Evolutionary conservation across 1,140 invertebrate species (phyloP).

Genomic region (Mizuhopecten yessoensis): DNA sequence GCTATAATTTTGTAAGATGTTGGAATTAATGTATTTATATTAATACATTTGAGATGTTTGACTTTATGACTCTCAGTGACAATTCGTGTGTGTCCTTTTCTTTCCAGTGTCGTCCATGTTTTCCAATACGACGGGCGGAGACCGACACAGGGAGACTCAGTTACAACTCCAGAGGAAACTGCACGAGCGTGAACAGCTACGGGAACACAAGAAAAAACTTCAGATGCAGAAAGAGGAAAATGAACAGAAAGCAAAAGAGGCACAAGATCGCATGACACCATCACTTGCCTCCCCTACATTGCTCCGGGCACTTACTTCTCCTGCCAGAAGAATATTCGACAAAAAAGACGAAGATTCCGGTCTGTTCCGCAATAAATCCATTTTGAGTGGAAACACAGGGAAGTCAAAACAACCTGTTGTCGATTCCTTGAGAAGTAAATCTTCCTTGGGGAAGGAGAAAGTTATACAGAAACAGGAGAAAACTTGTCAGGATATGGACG

Average conservation of each 20-base stretch:
- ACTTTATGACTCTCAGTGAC: no score
- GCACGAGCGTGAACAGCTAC: conserved; percentile 88
- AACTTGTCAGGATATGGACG: background rate
- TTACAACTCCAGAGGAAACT: conserved; percentile 88
- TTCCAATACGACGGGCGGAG: conserved; percentile 79
- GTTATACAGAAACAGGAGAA: background rate
- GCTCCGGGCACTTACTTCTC: conserved; percentile 52
- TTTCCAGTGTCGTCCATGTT: conserved; percentile 81
- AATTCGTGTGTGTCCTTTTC: background rate
- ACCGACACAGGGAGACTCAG: conserved; percentile 87
- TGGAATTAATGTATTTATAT: no score
- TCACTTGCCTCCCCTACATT: conserved; percentile 54
- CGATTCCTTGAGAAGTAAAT: background rate
- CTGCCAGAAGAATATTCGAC: conserved; percentile 47
- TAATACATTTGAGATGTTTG: no score
- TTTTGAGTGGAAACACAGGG: conserved; percentile 46
- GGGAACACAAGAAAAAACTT: conserved; percentile 89
- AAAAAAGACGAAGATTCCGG: conserved; percentile 40
- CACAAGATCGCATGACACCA: conserved; percentile 57
- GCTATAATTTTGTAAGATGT: no score
- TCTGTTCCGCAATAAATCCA: conserved; percentile 19
- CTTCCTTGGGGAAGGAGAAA: background rate
- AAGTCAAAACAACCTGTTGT: background rate
- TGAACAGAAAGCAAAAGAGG: conserved; percentile 59
- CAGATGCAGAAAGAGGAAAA: conserved; percentile 84